Conservation (phyloP, 1,140 invertebrate species). For the Olivierus martensii region DNA sequence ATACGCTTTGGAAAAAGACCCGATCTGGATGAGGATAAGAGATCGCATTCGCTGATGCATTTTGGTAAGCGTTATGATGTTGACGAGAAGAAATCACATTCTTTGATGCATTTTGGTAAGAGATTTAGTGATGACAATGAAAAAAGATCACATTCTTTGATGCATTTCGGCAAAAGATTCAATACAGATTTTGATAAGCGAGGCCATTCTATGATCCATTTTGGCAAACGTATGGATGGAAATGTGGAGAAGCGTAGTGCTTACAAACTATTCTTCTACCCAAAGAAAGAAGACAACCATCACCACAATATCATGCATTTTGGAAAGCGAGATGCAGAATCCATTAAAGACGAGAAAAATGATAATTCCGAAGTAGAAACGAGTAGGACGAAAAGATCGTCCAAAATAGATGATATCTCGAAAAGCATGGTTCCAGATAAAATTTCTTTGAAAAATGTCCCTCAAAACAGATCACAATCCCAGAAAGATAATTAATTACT, state of each 20-base stretch:
- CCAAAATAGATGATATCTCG: no score
- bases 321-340: constrained; percentile 37
- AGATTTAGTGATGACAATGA: not conserved
- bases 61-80: not conserved
- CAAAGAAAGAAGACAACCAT: not conserved
- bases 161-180: not conserved
- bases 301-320: not conserved
- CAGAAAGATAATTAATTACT: no score
- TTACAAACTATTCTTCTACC: not conserved
- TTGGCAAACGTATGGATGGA: not conserved
- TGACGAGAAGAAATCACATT: not conserved
- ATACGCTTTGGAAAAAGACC: not conserved
- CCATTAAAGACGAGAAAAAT: no score
- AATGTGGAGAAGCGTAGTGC: not conserved
- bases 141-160: not conserved
- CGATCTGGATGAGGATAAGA: not conserved
- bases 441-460: no score
- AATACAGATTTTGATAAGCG: not conserved
- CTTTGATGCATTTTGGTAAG: not conserved
- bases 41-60: not conserved
- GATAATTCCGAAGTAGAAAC: no score
- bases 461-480: no score
- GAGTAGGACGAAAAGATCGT: no score
- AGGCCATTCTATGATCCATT: not conserved
- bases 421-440: no score